Evolutionary conservation across 2,797 vertebrate genomes (phyloP).

Genomic region (Sorex maritimensis): DNA sequence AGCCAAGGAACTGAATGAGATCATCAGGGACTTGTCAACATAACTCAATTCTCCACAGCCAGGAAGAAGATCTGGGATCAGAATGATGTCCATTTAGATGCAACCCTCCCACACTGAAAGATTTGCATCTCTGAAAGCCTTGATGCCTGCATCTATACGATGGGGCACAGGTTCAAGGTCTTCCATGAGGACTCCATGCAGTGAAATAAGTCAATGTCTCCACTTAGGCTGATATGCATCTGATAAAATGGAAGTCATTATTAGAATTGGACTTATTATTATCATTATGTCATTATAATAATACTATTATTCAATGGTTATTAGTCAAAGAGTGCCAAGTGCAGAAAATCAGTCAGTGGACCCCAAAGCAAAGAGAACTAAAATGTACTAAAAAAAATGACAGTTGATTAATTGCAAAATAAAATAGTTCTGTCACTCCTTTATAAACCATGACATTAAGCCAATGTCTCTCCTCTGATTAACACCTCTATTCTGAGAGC

Average conservation of each 20-base stretch:
- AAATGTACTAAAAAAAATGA: background rate
- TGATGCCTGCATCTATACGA: background rate
- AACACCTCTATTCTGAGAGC: background rate
- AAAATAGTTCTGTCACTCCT: background rate
- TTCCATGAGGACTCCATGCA: background rate
- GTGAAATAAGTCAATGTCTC: background rate
- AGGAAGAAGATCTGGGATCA: background rate
- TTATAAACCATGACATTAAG: conserved; percentile 2
- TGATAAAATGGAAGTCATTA: background rate
- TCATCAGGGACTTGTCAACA: background rate
- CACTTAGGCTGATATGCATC: background rate
- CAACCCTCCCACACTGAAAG: background rate
- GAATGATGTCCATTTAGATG: background rate
- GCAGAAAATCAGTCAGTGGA: background rate
- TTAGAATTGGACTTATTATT: background rate
- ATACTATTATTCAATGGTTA: background rate
- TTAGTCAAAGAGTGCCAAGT: background rate
- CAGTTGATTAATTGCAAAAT: background rate
- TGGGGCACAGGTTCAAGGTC: too few species aligned
- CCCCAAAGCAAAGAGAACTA: conserved; percentile 9
- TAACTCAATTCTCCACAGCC: background rate
- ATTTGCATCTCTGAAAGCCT: background rate
- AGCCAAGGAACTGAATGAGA: background rate
- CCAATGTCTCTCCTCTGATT: background rate
- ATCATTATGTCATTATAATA: background rate